phyloP scores from a whole-genome alignment of 2,888 invertebrate genomes.

The Eupithecia subfuscata region DNA sequence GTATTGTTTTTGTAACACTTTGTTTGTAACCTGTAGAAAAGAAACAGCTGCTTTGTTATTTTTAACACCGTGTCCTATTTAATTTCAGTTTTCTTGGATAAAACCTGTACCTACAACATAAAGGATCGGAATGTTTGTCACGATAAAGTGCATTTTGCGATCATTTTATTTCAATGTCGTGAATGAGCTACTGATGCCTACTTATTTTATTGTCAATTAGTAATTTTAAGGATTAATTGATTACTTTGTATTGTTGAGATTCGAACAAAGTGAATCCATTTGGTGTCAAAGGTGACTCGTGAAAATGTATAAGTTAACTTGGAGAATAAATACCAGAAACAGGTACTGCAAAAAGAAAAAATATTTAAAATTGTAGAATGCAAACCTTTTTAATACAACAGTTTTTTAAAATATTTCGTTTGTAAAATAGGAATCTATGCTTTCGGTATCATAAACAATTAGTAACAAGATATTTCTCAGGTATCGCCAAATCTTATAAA shows the following conservation, averaged over 20 bases:
- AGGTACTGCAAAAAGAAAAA: too few species aligned
- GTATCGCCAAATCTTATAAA: background rate
- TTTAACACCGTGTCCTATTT: background rate
- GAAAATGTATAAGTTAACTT: background rate
- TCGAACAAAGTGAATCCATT: background rate
- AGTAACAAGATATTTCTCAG: background rate
- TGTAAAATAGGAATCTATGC: background rate
- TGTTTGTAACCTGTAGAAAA: background rate
- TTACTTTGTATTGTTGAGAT: conserved; percentile 2
- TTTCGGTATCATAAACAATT: background rate
- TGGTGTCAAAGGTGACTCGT: background rate
- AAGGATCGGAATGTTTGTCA: background rate
- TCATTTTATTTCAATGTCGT: background rate
- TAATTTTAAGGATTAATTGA: background rate
- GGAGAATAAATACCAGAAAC: too few species aligned
- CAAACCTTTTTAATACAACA: background rate
- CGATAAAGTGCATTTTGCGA: background rate
- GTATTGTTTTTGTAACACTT: background rate
- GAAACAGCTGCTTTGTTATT: background rate
- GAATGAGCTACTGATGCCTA: background rate
- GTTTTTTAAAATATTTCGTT: background rate
- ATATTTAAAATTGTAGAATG: background rate
- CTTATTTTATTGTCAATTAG: background rate
- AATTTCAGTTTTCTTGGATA: background rate
- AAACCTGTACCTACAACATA: background rate